Conservation (phyloP, 1,140 invertebrate species). For the Arion vulgaris region DNA sequence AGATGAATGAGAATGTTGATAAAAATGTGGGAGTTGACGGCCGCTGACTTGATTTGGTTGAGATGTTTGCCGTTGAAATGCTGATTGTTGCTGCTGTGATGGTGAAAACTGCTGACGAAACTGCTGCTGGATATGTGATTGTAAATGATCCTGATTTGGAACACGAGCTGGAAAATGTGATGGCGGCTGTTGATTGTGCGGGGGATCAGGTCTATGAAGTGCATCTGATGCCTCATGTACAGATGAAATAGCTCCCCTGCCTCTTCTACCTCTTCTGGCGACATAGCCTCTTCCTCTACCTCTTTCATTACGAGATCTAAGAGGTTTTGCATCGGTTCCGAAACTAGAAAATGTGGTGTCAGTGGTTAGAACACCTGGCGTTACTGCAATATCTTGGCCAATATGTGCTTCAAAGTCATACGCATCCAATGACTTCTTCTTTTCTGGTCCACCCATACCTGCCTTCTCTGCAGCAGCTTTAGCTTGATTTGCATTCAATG, state of each 20-base stretch:
- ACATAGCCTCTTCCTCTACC: conserved; percentile 33
- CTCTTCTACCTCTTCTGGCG: conserved; percentile 37
- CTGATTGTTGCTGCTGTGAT: conserved; percentile 12
- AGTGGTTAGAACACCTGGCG: background rate
- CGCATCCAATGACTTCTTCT: conserved; percentile 43
- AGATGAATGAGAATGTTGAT: background rate
- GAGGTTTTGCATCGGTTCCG: background rate
- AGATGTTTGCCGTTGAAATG: background rate
- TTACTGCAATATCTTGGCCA: conserved; percentile 33
- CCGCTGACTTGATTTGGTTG: background rate
- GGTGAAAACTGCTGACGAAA: background rate
- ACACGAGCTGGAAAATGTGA: background rate
- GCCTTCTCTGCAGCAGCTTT: conserved; percentile 34
- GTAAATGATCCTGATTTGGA: background rate
- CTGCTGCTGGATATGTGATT: conserved; percentile 2
- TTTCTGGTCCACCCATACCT: conserved; percentile 11
- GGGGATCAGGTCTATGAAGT: background rate
- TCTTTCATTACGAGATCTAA: conserved; percentile 10
- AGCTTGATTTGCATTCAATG: conserved; percentile 19
- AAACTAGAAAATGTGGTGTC: background rate
- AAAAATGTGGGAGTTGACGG: background rate
- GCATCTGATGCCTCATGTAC: background rate
- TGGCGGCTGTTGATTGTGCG: background rate
- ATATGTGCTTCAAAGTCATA: conserved; percentile 50
- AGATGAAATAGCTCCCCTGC: conserved; percentile 24